These are phyloP conservation scores for Struthidea cinerea DNA, from an alignment of 2,113 vertebrate genomes.

Conservation along the genomic window DNA sequence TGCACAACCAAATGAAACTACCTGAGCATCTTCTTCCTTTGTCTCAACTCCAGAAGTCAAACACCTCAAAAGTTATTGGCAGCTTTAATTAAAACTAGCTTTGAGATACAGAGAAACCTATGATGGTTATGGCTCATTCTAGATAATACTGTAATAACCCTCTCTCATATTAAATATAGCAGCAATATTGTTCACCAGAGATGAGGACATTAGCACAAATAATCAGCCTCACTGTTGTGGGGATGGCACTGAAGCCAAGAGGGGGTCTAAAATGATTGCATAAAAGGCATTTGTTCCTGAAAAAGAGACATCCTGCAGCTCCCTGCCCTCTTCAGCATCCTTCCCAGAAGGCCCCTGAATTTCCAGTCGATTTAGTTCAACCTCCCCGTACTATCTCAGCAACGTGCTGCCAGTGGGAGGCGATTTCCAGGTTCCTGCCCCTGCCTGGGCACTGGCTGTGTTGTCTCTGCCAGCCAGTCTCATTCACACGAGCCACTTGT, in stretches of 20 bases:
- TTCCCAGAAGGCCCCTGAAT: neutral
- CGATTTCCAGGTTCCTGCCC: neutral
- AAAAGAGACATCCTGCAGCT: neutral
- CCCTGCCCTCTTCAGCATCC: neutral
- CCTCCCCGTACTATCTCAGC: neutral
- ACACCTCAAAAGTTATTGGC: neutral
- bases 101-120: neutral
- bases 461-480: accelerated
- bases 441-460: neutral
- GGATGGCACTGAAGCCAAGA: neutral
- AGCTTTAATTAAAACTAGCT: constrained; percentile 40
- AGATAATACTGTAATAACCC: constrained; percentile 10
- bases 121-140: neutral
- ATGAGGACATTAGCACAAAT: constrained; percentile 11
- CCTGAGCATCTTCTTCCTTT: neutral
- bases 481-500: neutral
- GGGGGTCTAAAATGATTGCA: neutral
- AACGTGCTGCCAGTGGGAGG: neutral
- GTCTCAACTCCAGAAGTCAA: constrained; percentile 2
- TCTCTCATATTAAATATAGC: constrained; percentile 18
- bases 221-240: neutral
- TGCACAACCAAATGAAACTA: neutral
- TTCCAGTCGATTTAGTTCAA: neutral
- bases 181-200: constrained; percentile 24
- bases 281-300: neutral